These are phyloP conservation scores for Reticulitermes lucifugus DNA, from an alignment of 2,888 invertebrate genomes.

Conservation along the genomic window DNA sequence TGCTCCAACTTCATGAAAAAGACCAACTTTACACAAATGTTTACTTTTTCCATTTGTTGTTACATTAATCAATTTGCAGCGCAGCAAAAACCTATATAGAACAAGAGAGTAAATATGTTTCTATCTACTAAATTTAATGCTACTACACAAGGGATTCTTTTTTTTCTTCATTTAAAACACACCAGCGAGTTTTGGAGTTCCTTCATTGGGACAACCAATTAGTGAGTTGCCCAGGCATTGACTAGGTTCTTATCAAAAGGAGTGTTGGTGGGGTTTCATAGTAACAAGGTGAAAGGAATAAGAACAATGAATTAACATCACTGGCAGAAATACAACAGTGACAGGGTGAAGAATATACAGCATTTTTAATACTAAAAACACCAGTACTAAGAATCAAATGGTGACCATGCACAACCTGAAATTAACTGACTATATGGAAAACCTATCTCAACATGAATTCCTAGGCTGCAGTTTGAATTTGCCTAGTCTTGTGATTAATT, in stretches of 20 bases:
- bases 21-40: conserved; percentile 34
- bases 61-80: conserved; percentile 10
- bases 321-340: conserved; percentile 27
- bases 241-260: conserved; percentile 52
- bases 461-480: background rate
- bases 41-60: conserved; percentile 18
- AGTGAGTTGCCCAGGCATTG: conserved; percentile 53
- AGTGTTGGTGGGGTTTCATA: conserved; percentile 46
- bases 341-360: background rate
- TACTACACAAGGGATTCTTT: conserved; percentile 39
- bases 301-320: conserved; percentile 26
- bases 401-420: conserved; percentile 12
- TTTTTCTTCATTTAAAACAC: conserved; percentile 63
- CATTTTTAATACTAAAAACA: background rate
- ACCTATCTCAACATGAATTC: background rate
- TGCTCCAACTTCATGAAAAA: conserved; percentile 14
- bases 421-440: background rate
- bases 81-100: conserved; percentile 30
- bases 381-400: background rate
- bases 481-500: background rate
- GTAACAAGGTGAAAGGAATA: conserved; percentile 35
- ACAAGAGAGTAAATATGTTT: conserved; percentile 24
- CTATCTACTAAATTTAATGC: conserved; percentile 41
- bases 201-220: conserved; percentile 66
- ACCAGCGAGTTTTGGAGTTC: conserved; percentile 84